Base-by-base conservation (phyloP, 1,140 invertebrate species). In the Pseudomyrmex flavicornis region DNA sequence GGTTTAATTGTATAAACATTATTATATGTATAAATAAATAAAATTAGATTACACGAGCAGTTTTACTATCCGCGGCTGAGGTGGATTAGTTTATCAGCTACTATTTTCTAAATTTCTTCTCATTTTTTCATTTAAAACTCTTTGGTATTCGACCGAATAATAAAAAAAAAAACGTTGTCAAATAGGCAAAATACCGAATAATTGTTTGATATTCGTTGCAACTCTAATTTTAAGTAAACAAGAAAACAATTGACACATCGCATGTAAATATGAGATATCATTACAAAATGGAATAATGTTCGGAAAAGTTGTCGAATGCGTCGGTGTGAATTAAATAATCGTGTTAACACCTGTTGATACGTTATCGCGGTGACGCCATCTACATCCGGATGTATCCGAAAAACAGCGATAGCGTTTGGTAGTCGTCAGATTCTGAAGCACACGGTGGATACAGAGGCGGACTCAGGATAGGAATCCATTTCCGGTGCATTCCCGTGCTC, bases 271-370 rank as follows among this genome's bases (percentile, higher is more conserved):
- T 17, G 58, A 70, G 26, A 59, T 15, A 79, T 50, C 76, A 7
- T 50, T 8, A 72, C 13, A 59, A 13, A n/a, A 48, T 46, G 50
- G 10, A 59, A 58, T 69, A 70, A 44, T 20, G 65, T 48, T 58
- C 15, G 15, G 54, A 44, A 5, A 15, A 58, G 58, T 46, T 44
- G 10, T 69, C 35, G 52, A 52, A 44, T 70, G 66, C 20, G 20
- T 48, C 54, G 56, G 15, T 17, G 54, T 20, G 54, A 59, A 80
- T 80, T 80, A 80, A 80, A 80, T 54, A 80, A 80, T 72, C 66
- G 54, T 17, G 46, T 80, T 59, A 80, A 70, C 76, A 80, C 76
- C 76, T 80, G 76, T 80, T 80, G 76, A 80, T 80, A 70, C 65
- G 76, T 70, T 70, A 72, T 72, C 66, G 22, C n/a, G 26, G 44